phyloP scores from a whole-genome alignment of 2,888 invertebrate species.

The Hemicrepidius hirtus region DNA sequence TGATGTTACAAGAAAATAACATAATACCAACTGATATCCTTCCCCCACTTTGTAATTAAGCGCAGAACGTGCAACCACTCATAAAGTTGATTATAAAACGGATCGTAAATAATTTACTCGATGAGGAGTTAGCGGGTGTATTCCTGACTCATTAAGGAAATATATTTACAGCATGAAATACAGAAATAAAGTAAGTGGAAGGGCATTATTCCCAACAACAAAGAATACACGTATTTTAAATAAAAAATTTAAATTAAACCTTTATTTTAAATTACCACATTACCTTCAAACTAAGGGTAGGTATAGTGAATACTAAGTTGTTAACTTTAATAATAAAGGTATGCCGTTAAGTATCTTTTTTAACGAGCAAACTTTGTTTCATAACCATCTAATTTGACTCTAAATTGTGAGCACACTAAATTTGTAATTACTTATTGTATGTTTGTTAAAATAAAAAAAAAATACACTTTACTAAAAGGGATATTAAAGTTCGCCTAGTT shows the following conservation, averaged over 20 bases:
- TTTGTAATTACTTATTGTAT: neutral
- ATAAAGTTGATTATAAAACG: slow-evolving; percentile 50
- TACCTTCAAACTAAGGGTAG: neutral
- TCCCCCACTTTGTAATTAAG: slow-evolving; percentile 43
- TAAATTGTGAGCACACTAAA: neutral
- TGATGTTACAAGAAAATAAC: slow-evolving; percentile 23
- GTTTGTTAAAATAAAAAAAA: too few relatives aligned
- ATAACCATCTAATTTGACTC: neutral
- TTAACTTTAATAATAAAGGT: slow-evolving; percentile 3
- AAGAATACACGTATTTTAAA: neutral
- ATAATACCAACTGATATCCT: slow-evolving; percentile 34
- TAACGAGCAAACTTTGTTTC: neutral
- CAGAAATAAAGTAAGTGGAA: slow-evolving; percentile 27
- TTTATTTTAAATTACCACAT: too few relatives aligned
- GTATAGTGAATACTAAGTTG: neutral
- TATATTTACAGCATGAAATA: slow-evolving; percentile 44
- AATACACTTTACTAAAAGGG: too few relatives aligned
- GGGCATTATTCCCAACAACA: neutral
- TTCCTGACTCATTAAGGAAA: slow-evolving; percentile 41
- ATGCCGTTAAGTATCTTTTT: neutral
- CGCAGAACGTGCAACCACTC: slow-evolving; percentile 47
- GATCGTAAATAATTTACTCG: slow-evolving; percentile 50
- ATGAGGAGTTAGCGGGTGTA: slow-evolving; percentile 47
- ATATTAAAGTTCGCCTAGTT: too few relatives aligned
- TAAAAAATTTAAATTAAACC: neutral